These are phyloP conservation scores for Paragorgia papillata DNA, from an alignment of 92 coral and sea anemone species.

Conservation along the genomic window DNA sequence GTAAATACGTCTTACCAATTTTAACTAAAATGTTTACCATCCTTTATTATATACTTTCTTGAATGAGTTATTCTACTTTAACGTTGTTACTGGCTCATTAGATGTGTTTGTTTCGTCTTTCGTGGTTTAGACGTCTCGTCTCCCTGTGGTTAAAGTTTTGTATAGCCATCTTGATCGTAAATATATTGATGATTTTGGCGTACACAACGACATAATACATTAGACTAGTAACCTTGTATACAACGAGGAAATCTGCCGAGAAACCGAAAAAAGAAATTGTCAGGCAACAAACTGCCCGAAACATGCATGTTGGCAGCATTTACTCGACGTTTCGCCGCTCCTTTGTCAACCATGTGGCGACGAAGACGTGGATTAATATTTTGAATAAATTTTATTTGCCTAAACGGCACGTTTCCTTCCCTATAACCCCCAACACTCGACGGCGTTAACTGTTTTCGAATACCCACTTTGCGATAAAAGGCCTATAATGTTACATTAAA, in stretches of 20 bases:
- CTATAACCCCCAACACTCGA: too few relatives aligned
- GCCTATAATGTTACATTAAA: too few relatives aligned
- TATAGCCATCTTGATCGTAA: neutral
- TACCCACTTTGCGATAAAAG: too few relatives aligned
- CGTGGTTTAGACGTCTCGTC: conserved; percentile 43
- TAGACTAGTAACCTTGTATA: neutral
- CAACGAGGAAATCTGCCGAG: neutral
- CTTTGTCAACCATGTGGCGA: conserved; percentile 40
- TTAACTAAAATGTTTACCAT: conserved; percentile 19
- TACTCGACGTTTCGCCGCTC: conserved; percentile 9
- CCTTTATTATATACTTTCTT: neutral
- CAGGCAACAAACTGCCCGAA: too few relatives aligned
- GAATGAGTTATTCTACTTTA: conserved; percentile 15
- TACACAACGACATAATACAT: neutral
- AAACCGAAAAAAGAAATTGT: neutral
- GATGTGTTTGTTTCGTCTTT: conserved; percentile 23
- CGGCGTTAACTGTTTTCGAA: too few relatives aligned
- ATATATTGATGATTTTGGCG: conserved; percentile 14
- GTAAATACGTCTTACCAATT: conserved; percentile 26
- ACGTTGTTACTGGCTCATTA: conserved; percentile 35
- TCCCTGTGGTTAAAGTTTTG: conserved; percentile 17
- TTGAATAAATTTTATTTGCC: neutral
- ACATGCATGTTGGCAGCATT: too few relatives aligned
- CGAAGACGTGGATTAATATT: neutral
- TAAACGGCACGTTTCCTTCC: neutral